Conservation (phyloP, 2,113 vertebrate species). For the Zosterops pallidus region DNA sequence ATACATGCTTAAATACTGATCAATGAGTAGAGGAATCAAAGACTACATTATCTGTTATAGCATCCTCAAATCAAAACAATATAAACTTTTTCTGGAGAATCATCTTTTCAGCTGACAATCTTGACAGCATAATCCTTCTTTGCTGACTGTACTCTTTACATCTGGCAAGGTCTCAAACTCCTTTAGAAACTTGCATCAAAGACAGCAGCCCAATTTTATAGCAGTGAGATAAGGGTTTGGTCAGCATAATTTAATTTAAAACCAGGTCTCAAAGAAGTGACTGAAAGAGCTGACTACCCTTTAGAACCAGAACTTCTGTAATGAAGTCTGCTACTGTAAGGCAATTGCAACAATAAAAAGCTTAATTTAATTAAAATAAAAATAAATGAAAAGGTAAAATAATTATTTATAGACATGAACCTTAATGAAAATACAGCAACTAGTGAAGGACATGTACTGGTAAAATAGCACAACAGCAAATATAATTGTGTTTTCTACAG, state of each 20-base stretch:
- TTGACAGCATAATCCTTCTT: not conserved
- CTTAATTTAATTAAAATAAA: not conserved
- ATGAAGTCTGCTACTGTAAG: not conserved
- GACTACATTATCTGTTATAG: not conserved
- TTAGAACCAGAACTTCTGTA: not conserved
- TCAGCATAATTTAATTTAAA: slow-evolving; percentile 8
- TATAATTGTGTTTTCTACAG: not conserved
- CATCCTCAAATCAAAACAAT: not conserved
- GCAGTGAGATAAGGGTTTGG: not conserved
- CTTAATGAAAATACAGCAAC: not conserved
- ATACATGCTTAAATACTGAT: not conserved
- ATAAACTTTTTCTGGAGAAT: not conserved
- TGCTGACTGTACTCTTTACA: not conserved
- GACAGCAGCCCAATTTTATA: slow-evolving; percentile 11
- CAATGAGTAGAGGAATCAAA: slow-evolving; percentile 22
- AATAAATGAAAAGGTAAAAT: not conserved
- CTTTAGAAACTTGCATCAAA: slow-evolving; percentile 13
- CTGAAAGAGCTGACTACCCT: not conserved
- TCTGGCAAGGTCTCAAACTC: not conserved
- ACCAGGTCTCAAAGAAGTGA: not conserved
- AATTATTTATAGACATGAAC: not conserved
- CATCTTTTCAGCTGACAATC: not conserved
- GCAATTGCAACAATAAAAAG: not conserved
- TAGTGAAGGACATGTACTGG: not conserved
- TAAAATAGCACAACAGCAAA: not conserved